Conservation (phyloP, 2,113 vertebrate genomes). For the Rhabdomys dilectus region DNA sequence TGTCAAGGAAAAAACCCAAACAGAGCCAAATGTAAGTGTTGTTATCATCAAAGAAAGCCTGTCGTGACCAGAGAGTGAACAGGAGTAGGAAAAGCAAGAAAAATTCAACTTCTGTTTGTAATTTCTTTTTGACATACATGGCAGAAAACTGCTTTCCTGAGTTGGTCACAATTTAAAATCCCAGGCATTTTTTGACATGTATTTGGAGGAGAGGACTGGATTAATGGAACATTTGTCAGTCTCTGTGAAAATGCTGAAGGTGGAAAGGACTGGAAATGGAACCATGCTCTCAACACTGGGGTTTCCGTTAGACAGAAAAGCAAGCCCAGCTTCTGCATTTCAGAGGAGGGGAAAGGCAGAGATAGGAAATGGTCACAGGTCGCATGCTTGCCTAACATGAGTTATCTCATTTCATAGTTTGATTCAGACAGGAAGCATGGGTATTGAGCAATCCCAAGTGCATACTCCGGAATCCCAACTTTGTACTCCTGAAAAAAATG, state of each 20-base stretch:
- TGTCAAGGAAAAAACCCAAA: slow-evolving; percentile 44
- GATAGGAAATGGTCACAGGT: neutral
- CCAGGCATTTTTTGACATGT: neutral
- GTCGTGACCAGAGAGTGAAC: neutral
- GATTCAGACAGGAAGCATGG: neutral
- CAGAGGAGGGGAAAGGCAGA: neutral
- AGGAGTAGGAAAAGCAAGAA: neutral
- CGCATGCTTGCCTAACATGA: neutral
- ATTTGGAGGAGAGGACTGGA: neutral
- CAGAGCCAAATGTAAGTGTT: neutral
- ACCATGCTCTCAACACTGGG: slow-evolving; percentile 17
- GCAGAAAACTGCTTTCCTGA: neutral
- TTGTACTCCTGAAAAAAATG: neutral
- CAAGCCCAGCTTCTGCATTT: slow-evolving; percentile 25
- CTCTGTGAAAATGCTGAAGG: neutral
- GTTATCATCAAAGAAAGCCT: slow-evolving; percentile 22
- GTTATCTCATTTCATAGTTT: slow-evolving; percentile 32
- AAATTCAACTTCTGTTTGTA: neutral
- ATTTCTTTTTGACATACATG: neutral
- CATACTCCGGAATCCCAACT: no score
- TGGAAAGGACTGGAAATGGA: slow-evolving; percentile 27
- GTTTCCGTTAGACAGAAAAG: slow-evolving; percentile 26
- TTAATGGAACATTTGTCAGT: slow-evolving; percentile 34
- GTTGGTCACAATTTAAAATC: neutral
- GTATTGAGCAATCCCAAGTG: neutral